A percentile compares a stretch with the other conserved stretches of the same genome.
Conservation (phyloP, 2,797 vertebrate genomes). For the Clarias platycephalus region DNA sequence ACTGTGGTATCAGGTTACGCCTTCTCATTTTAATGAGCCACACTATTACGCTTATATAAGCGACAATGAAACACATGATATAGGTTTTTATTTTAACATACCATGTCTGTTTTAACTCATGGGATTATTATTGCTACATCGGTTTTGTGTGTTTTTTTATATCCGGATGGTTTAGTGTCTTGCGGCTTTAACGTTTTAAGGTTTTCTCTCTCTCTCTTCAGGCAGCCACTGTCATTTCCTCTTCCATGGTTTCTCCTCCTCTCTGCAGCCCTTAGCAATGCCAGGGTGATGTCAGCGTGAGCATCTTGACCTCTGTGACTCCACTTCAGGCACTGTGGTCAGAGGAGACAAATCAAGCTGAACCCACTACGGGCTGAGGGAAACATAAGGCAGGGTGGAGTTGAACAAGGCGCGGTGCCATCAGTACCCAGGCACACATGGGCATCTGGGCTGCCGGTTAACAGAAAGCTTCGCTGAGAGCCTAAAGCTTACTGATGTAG, state of each 20-base stretch:
- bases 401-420: constrained; percentile 60
- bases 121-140: not conserved
- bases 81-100: not conserved
- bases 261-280: not conserved
- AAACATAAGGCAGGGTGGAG: constrained; percentile 52
- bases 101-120: not conserved
- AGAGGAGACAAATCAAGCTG: constrained; percentile 68
- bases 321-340: constrained; percentile 66
- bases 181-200: not conserved
- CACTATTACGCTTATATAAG: no score
- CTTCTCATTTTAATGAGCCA: not conserved
- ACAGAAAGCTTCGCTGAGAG: not conserved
- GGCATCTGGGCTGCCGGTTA: not conserved
- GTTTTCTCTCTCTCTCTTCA: not conserved
- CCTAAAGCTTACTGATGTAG: not conserved
- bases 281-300: constrained; percentile 4
- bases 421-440: constrained; percentile 25
- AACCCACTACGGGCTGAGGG: constrained; percentile 67
- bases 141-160: not conserved
- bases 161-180: not conserved
- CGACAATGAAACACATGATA: not conserved
- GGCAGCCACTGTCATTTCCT: not conserved
- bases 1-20: not conserved
- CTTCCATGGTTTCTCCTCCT: not conserved
- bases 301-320: constrained; percentile 59